Conservation (phyloP, 2,113 vertebrate genomes). For the Tachysurus vachellii region DNA sequence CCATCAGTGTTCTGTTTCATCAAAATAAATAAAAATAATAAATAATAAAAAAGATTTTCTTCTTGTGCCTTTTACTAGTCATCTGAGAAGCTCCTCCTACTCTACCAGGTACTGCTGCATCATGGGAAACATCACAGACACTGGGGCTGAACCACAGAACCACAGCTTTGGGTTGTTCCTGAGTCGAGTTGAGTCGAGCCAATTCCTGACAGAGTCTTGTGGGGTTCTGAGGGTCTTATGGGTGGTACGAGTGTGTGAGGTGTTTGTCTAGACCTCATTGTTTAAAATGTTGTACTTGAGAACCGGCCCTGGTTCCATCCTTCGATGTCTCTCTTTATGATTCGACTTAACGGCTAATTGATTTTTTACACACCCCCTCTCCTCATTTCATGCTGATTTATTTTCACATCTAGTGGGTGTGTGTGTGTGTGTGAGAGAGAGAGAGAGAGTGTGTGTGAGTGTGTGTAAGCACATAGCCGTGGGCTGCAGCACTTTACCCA, state of each 20-base stretch:
- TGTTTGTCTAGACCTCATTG: background rate
- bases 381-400: constrained; percentile 34
- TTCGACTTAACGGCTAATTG: constrained; percentile 1
- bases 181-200: background rate
- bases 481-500: background rate
- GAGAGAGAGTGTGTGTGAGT: background rate
- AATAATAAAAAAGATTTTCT: background rate
- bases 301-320: too few relatives aligned
- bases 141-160: background rate
- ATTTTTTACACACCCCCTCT: constrained; percentile 17
- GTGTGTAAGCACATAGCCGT: background rate
- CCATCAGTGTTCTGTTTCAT: background rate
- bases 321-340: background rate
- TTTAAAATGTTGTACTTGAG: background rate
- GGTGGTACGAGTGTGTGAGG: background rate
- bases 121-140: background rate
- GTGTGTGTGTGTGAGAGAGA: constrained; percentile 28
- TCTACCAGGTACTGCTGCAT: background rate
- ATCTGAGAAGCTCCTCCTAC: background rate
- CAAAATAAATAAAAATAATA: too few relatives aligned
- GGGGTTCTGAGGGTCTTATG: background rate
- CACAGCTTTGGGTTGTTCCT: background rate
- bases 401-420: constrained; percentile 4
- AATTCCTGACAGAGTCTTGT: background rate
- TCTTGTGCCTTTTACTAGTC: background rate